phyloP scores from a whole-genome alignment of 2,797 vertebrate genomes.

The Oceanodroma leucorhoa region DNA sequence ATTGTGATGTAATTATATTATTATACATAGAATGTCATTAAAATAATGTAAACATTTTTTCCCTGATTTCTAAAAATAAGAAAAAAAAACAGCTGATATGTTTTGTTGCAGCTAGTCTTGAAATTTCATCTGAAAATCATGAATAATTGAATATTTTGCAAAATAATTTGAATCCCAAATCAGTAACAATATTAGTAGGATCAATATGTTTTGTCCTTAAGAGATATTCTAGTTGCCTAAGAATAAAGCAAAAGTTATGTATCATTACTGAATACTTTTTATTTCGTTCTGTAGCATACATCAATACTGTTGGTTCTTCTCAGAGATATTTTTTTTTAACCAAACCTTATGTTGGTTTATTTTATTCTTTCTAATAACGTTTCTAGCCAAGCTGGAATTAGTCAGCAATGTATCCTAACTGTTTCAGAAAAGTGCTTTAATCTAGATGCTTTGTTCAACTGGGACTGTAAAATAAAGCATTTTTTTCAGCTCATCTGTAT shows the following conservation, averaged over 20 bases:
- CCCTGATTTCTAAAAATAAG: neutral
- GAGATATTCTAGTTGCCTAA: neutral
- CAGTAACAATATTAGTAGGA: neutral
- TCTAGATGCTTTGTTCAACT: neutral
- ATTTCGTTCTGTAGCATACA: rapidly evolving
- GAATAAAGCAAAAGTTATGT: neutral
- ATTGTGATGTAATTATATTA: conserved; percentile 30
- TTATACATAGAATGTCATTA: neutral
- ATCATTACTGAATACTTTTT: neutral
- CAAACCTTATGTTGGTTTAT: neutral
- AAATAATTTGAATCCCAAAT: neutral
- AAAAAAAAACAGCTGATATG: neutral
- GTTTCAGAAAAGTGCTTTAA: neutral
- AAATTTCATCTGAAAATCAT: neutral
- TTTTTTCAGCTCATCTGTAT: neutral
- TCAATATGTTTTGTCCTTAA: neutral
- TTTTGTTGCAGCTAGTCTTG: neutral
- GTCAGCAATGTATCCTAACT: neutral
- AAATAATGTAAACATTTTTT: neutral
- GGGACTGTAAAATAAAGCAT: neutral
- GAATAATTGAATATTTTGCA: neutral
- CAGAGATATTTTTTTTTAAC: neutral
- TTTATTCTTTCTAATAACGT: neutral
- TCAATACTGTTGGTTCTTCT: neutral
- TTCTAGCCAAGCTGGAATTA: neutral